phyloP scores from a whole-genome alignment of 2,797 vertebrate species.

The Pithecia hirsuta region DNA sequence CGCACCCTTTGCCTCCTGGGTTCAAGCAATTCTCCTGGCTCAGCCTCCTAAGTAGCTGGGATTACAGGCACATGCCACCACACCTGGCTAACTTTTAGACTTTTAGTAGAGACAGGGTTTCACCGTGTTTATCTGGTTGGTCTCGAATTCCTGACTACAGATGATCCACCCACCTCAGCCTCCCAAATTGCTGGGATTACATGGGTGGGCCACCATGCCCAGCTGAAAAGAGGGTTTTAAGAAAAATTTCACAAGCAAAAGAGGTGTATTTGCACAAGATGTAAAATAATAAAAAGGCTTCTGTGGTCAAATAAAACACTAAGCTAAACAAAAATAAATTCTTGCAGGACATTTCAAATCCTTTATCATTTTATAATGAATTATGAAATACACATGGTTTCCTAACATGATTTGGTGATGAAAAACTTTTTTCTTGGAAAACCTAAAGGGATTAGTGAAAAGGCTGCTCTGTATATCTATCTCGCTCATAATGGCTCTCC shows the following conservation, averaged over 20 bases:
- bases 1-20: background rate
- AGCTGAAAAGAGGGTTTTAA: background rate
- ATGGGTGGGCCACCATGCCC: accelerated
- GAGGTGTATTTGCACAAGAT: slow-evolving; percentile 6
- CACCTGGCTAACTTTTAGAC: background rate
- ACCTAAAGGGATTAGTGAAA: background rate
- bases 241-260: slow-evolving; percentile 50
- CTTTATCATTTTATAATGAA: background rate
- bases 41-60: background rate
- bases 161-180: background rate
- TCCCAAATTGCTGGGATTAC: background rate
- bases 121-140: background rate
- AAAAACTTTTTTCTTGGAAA: background rate
- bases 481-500: background rate
- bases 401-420: slow-evolving; percentile 8
- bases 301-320: slow-evolving; percentile 38
- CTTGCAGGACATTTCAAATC: slow-evolving; percentile 23
- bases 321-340: slow-evolving; percentile 43
- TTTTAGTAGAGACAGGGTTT: background rate
- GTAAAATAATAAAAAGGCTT: background rate
- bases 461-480: background rate
- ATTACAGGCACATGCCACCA: background rate
- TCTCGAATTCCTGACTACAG: no score
- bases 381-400: slow-evolving; percentile 60
- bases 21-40: background rate